Conservation (phyloP, 2,888 invertebrate species). For the Agrochola circellaris region DNA sequence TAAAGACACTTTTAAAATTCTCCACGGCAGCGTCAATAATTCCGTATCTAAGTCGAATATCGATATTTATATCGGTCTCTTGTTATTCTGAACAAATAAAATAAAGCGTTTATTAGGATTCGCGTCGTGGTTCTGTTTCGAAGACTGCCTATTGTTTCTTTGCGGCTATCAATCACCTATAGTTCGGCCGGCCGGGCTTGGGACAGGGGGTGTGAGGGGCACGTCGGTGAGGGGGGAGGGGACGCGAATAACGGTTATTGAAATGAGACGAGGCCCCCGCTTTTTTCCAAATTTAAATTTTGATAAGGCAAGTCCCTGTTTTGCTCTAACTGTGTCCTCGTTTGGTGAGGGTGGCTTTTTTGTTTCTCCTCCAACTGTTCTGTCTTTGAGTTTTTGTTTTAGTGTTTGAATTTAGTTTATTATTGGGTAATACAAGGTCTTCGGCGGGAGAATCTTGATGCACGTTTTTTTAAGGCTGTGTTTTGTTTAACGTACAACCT, state of each 20-base stretch:
- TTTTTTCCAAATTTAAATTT: constrained; percentile 91
- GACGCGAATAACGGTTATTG: constrained; percentile 90
- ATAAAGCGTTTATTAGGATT: constrained; percentile 90
- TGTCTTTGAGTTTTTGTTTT: constrained; percentile 80
- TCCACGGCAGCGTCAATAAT: constrained; percentile 81
- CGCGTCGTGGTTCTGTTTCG: constrained; percentile 85
- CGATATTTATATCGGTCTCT: constrained; percentile 85
- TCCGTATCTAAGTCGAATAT: constrained; percentile 85
- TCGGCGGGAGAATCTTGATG: constrained; percentile 56
- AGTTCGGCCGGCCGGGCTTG: constrained; percentile 74
- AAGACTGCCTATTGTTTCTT: constrained; percentile 89
- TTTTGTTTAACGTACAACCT: constrained; percentile 34
- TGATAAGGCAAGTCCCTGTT: constrained; percentile 90
- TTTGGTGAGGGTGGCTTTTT: constrained; percentile 85
- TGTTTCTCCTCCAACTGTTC: constrained; percentile 78
- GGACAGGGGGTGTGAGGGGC: constrained; percentile 74
- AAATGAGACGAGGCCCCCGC: constrained; percentile 89
- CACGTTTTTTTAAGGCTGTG: constrained; percentile 47
- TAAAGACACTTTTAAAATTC: constrained; percentile 77
- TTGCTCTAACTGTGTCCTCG: constrained; percentile 86
- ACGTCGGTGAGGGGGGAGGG: constrained; percentile 75
- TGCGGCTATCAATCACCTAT: constrained; percentile 88
- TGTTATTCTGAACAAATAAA: constrained; percentile 89
- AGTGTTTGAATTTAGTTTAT: constrained; percentile 75
- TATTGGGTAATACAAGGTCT: constrained; percentile 71